Evolutionary conservation across 1,140 invertebrate species (phyloP).

Genomic region (Reticulitermes speratus): DNA sequence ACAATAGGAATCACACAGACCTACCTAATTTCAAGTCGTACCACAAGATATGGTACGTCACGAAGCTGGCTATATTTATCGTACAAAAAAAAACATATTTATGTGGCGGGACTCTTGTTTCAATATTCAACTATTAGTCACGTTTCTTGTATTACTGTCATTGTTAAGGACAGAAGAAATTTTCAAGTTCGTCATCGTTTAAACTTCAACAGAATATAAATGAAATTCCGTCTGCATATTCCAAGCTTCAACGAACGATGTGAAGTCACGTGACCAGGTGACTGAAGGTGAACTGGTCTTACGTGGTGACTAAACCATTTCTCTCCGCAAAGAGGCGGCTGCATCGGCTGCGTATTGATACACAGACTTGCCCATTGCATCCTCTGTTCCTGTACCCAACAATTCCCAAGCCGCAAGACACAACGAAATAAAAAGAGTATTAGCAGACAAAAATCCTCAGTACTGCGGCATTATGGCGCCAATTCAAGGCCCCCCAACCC

Average conservation of each 20-base stretch:
- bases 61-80: too few relatives aligned
- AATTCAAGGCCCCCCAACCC: neutral
- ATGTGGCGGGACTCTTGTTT: neutral
- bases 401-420: neutral
- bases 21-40: too few relatives aligned
- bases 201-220: constrained; percentile 2
- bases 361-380: too few relatives aligned
- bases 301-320: neutral
- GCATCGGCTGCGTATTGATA: neutral
- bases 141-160: neutral
- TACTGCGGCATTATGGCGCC: neutral
- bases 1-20: too few relatives aligned
- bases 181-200: constrained; percentile 5
- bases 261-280: neutral
- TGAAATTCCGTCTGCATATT: constrained; percentile 1
- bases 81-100: neutral
- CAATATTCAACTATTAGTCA: neutral
- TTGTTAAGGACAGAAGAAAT: neutral
- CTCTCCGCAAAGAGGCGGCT: neutral
- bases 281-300: neutral
- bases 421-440: neutral
- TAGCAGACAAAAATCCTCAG: neutral
- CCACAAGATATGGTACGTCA: too few relatives aligned
- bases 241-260: neutral
- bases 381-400: neutral